phyloP scores from a whole-genome alignment of 2,113 vertebrate species.

The Epinephelus cyanopodus region DNA sequence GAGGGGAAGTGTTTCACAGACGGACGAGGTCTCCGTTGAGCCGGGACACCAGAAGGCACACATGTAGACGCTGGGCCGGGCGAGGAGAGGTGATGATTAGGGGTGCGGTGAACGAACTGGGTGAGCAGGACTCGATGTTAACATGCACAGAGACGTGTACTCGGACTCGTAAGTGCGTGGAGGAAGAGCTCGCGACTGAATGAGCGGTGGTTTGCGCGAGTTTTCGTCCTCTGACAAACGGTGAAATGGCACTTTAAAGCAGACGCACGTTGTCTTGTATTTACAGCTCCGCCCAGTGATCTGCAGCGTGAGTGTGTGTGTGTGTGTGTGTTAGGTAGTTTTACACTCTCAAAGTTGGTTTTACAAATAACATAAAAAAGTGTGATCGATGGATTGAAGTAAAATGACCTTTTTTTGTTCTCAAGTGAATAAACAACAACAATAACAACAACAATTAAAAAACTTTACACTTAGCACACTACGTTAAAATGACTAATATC shows the following conservation, averaged over 20 bases:
- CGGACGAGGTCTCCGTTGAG: constrained; percentile 13
- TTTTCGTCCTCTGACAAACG: background rate
- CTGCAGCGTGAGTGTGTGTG: constrained; percentile 32
- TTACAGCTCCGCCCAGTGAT: constrained; percentile 32
- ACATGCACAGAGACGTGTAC: background rate
- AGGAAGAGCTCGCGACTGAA: background rate
- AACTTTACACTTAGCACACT: constrained; percentile 67
- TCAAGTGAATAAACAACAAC: constrained; percentile 72
- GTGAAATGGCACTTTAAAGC: constrained; percentile 54
- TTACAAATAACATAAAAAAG: constrained; percentile 15
- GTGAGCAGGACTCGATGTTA: background rate
- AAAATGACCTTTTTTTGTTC: constrained; percentile 51
- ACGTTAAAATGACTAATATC: constrained; percentile 81
- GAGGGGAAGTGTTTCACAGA: background rate
- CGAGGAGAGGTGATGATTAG: constrained; percentile 14
- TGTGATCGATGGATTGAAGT: constrained; percentile 50
- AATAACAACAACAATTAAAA: constrained; percentile 59
- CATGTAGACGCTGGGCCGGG: constrained; percentile 50
- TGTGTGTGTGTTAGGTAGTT: constrained; percentile 52
- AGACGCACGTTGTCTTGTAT: constrained; percentile 27
- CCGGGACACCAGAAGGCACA: constrained; percentile 77
- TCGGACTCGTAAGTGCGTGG: constrained; percentile 2
- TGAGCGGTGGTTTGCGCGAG: background rate
- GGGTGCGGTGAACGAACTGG: background rate
- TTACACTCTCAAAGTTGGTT: constrained; percentile 49